Evolutionary conservation across 2,888 invertebrate species (phyloP), one percentile per base, ranked within the genome.

Genomic region (Drepana falcataria): DNA sequence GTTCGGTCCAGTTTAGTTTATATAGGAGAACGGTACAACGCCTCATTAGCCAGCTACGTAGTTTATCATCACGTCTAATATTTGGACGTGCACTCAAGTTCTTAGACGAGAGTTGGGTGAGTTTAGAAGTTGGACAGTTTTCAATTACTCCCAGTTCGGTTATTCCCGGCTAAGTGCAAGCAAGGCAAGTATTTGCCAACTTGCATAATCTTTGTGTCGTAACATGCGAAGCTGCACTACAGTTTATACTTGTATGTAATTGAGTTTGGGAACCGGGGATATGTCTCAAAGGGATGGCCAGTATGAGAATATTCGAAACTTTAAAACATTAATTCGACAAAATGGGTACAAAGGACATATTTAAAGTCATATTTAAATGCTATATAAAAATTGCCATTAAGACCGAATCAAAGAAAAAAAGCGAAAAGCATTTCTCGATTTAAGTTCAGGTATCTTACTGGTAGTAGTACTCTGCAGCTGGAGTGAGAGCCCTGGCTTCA

Each of bases 141-240:
- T 78, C 79, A 78, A 82, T 83, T 81, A 80, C 77, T 74, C 66
- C 64, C 60, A 75, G 69, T 71, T 68, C 66, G 63, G 71, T 66
- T 66, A 68, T 68, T 72, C 70, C 63, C 35, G 57, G 51, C 53
- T 68, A 68, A 77, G 67, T 72, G 69, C 73, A 66, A 59, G 55
- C 58, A 59, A 65, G 65, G 72, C 71, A 78, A 75, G 66, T 71
- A 78, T 77, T 79, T 69, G 63, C 64, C 55, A 70, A 75, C 60
- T 76, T 73, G 70, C 62, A 67, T 71, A 75, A 74, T 74, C 77
- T 74, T 70, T 60, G 59, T 51, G 59, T 56, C 48, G 65, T 66
- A 61, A 63, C 61, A 65, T 64, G 62, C 55, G 54, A 53, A 37
- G 33, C 35, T 40, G 40, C 40, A 40, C 21, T 21, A 21, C 21